Conservation (phyloP, 2,797 vertebrate species). For the Onychomys torridus region DNA sequence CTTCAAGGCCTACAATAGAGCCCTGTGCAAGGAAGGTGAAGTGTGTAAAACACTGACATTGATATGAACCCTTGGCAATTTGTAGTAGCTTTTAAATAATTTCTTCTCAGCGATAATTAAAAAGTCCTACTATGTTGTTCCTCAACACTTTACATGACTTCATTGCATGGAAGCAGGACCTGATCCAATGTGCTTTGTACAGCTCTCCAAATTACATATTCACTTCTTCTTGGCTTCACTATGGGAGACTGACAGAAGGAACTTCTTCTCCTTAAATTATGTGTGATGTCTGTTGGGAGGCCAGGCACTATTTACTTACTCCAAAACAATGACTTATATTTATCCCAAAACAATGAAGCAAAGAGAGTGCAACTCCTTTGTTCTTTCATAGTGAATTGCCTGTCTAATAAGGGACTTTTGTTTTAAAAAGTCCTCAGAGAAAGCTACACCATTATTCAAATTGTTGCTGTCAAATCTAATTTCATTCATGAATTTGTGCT, state of each 20-base stretch:
- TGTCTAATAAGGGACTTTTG: constrained; percentile 52
- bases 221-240: not conserved
- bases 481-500: constrained; percentile 49
- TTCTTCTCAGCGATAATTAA: constrained; percentile 1
- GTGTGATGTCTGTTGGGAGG: not conserved
- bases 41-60: constrained; percentile 58
- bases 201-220: not conserved
- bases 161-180: not conserved
- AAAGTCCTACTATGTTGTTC: not conserved
- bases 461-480: constrained; percentile 67
- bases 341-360: not conserved
- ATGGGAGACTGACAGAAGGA: not conserved
- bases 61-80: not conserved
- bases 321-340: not conserved
- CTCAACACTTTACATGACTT: not conserved
- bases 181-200: not conserved
- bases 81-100: not conserved
- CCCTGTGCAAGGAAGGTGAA: not conserved
- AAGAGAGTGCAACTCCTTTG: not conserved
- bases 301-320: not conserved
- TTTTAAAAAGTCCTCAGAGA: constrained; percentile 28
- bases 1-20: not conserved
- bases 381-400: constrained; percentile 55
- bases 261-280: not conserved
- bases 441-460: constrained; percentile 58